Evolutionary conservation across 2,113 vertebrate genomes (phyloP).

Genomic region (Rana temporaria): DNA sequence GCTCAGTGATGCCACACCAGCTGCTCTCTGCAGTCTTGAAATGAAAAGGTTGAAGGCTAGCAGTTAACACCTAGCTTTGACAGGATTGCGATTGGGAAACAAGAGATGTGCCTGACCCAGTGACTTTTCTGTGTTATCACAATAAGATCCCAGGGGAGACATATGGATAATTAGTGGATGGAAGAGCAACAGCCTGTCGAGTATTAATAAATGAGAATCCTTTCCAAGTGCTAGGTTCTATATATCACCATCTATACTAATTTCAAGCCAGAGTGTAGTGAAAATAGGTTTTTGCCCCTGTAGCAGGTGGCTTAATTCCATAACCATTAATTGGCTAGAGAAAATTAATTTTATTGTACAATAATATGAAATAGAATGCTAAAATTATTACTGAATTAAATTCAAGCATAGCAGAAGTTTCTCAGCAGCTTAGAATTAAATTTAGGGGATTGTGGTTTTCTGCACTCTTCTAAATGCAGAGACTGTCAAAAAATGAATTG

Average conservation of each 20-base stretch:
- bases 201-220: conserved; percentile 41
- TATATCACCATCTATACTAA: conserved; percentile 22
- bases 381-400: too few relatives aligned
- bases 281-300: not conserved
- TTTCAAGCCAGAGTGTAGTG: not conserved
- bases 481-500: too few relatives aligned
- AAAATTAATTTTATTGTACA: not conserved
- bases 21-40: conserved; percentile 42
- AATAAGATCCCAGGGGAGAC: conserved; percentile 37
- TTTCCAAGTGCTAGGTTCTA: not conserved
- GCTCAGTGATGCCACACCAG: conserved; percentile 43
- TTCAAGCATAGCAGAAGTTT: too few relatives aligned
- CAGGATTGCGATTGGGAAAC: conserved; percentile 49
- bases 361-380: not conserved
- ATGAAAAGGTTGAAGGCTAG: conserved; percentile 48
- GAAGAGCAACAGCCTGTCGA: conserved; percentile 30
- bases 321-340: not conserved
- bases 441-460: too few relatives aligned
- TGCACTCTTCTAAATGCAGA: too few relatives aligned
- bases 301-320: not conserved
- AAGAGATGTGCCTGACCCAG: conserved; percentile 50
- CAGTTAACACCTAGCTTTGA: not conserved
- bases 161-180: conserved; percentile 54
- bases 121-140: conserved; percentile 57
- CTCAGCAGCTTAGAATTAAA: too few relatives aligned